Evolutionary conservation across 2,888 invertebrate genomes (phyloP), one percentile per base, ranked within the genome.

Genomic region (Drosophila lacicola): DNA sequence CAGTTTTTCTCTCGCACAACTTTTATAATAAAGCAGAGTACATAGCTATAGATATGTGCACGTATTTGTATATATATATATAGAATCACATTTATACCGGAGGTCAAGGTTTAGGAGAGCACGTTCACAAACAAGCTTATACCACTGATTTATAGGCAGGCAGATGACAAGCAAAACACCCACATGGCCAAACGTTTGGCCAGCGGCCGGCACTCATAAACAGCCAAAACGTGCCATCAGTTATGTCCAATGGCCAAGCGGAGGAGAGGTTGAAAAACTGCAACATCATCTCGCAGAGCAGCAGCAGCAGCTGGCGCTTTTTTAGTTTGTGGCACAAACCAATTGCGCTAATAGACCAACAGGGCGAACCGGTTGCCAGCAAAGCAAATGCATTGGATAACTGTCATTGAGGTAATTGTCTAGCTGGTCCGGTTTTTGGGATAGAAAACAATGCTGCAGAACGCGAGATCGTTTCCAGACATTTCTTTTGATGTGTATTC

Each of bases 281-380:
- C 73, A 73, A 64, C 69, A 78, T 69, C 77, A 69, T 67, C 11
- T 37, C 9, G 13, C 45, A 42, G 58, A 44, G 33, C 45, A 57
- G 37, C 33, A 57, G 37, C 33, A 36, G 73, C 36, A 36, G 57
- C 44, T 51, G 69, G 33, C 19, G 44, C 47, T 47, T 21, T 57
- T 62, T 37, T 50, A 64, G 82, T 78, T 84, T 79, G 71, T 84
- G 77, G 77, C 80, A 70, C 85, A 87, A 84, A 84, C 60, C 86
- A 83, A 86, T 82, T 83, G 81, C 80, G 67, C 78, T 80, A 85
- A 82, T 80, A 80, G 80, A 60, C 56, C 56, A 55, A 50, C 64
- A 61, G 53, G 51, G 45, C 33, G 45, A 74, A 76, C 73, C 73
- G 69, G 74, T 77, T 68, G 51, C 33, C 19, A 55, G 47, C 36